A percentile compares a stretch with the other conserved stretches of the same genome.
These are phyloP conservation scores for Esox masquinongy DNA, from an alignment of 2,797 vertebrate species.

Conservation along the genomic window DNA sequence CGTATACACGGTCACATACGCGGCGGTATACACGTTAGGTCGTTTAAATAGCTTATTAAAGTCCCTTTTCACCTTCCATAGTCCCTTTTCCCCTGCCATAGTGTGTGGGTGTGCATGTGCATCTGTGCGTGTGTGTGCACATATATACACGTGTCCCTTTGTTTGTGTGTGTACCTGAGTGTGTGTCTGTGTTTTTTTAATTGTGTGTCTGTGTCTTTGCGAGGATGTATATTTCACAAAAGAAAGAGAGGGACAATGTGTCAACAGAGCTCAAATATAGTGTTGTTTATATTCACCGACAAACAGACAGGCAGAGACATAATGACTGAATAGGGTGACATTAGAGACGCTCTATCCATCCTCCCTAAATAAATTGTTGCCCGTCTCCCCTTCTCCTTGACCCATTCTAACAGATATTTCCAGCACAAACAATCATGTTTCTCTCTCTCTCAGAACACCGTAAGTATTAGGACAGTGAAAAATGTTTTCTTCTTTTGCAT, in stretches of 20 bases:
- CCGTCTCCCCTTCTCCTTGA: neutral
- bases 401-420: neutral
- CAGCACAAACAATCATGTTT: constrained; percentile 1
- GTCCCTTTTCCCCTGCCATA: too few species aligned
- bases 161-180: neutral
- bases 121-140: neutral
- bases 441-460: neutral
- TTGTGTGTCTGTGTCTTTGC: constrained; percentile 26
- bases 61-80: too few species aligned
- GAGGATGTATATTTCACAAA: neutral
- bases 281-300: constrained; percentile 34
- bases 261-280: constrained; percentile 56
- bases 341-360: constrained; percentile 23
- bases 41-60: too few species aligned
- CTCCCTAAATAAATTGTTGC: constrained; percentile 41
- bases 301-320: constrained; percentile 3
- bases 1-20: too few species aligned
- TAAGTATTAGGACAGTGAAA: too few species aligned
- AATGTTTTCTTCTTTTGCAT: too few species aligned
- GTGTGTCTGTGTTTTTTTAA: constrained; percentile 8
- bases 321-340: neutral
- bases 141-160: neutral
- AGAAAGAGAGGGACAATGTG: constrained; percentile 23
- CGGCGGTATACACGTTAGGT: too few species aligned
- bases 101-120: neutral